Conservation (phyloP, 1,140 invertebrate species). For the Leptonema lineaticorne region DNA sequence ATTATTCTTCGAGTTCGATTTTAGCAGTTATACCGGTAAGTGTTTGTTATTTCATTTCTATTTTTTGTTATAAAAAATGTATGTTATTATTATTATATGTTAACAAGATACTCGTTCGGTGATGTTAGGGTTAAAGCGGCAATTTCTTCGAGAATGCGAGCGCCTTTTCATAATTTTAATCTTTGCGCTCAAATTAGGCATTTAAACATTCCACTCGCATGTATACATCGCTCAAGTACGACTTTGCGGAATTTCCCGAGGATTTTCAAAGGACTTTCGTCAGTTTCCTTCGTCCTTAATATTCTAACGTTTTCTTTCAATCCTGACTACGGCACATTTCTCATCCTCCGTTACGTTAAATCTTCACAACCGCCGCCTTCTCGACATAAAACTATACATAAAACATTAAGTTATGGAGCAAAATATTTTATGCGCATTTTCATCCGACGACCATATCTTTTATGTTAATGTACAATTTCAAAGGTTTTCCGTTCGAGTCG, state of each 20-base stretch:
- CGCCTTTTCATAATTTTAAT: neutral
- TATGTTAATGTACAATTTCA: neutral
- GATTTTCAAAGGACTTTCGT: conserved; percentile 8
- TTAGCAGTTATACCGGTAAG: too few species aligned
- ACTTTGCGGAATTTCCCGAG: neutral
- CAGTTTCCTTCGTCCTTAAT: conserved; percentile 9
- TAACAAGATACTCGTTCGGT: too few species aligned
- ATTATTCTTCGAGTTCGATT: too few species aligned
- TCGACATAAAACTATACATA: neutral
- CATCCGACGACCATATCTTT: neutral
- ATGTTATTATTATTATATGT: too few species aligned
- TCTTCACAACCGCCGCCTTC: neutral
- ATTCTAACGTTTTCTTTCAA: conserved; percentile 6
- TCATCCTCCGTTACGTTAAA: too few species aligned
- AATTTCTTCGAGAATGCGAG: neutral
- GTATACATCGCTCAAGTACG: neutral
- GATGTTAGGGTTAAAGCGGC: neutral
- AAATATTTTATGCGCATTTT: neutral
- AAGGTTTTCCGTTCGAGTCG: too few species aligned
- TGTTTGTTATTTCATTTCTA: too few species aligned
- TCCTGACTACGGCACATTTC: too few species aligned
- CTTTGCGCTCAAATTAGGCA: neutral
- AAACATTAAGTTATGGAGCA: neutral
- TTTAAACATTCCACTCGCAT: neutral
- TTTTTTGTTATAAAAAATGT: too few species aligned